phyloP scores from a whole-genome alignment of 2,888 invertebrate species.

The Lasioglossum calceatum region DNA sequence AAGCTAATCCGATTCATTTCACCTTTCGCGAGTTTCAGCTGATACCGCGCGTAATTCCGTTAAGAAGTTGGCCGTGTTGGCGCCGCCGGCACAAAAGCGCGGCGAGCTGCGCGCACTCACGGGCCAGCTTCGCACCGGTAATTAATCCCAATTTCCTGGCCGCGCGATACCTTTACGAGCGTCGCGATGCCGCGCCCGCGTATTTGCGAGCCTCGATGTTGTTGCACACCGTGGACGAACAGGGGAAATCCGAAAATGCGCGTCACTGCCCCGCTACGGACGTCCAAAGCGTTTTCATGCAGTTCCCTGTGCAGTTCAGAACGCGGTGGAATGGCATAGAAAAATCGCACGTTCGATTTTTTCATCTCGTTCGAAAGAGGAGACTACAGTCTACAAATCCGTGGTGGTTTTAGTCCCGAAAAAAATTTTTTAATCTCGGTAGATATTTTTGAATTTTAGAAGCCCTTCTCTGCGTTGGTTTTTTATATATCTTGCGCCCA shows the following conservation, averaged over 20 bases:
- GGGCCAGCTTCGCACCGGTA: slow-evolving; percentile 21
- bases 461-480: no score
- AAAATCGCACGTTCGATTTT: neutral
- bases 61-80: slow-evolving; percentile 42
- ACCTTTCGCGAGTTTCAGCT: slow-evolving; percentile 22
- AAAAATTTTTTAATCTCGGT: no score
- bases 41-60: slow-evolving; percentile 36
- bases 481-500: no score
- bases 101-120: slow-evolving; percentile 24
- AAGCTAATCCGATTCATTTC: slow-evolving; percentile 41
- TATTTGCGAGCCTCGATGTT: slow-evolving; percentile 8
- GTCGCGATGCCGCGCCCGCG: neutral
- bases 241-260: neutral
- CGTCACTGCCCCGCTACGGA: neutral
- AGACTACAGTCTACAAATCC: neutral
- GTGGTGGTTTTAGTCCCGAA: no score
- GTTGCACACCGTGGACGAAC: no score
- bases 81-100: slow-evolving; percentile 10
- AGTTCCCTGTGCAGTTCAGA: neutral
- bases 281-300: neutral
- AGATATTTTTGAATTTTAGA: no score
- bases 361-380: neutral
- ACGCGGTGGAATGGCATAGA: neutral
- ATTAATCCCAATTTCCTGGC: slow-evolving; percentile 47
- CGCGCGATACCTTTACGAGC: slow-evolving; percentile 1